A percentile compares a stretch with the other conserved stretches of the same genome.
Conservation (phyloP, 2,888 invertebrate species). For the Cheiracanthium punctorium region DNA sequence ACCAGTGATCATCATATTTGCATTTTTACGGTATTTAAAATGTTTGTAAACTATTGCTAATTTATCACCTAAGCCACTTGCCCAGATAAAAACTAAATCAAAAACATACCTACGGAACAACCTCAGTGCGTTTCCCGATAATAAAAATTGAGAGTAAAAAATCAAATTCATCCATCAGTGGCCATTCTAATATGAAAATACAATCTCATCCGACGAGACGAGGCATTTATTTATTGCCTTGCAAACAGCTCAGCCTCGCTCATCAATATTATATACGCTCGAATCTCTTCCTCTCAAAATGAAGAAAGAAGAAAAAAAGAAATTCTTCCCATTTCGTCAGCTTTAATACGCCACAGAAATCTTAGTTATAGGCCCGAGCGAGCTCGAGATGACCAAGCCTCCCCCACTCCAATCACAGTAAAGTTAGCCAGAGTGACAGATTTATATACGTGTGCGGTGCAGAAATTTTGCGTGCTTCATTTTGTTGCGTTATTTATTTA, state of each 20-base stretch:
- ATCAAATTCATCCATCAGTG: not conserved
- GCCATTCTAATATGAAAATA: not conserved
- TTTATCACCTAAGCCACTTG: no score
- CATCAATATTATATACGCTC: slow-evolving; percentile 60
- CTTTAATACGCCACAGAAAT: slow-evolving; percentile 54
- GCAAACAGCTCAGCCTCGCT: slow-evolving; percentile 27
- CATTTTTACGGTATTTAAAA: no score
- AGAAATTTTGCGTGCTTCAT: slow-evolving; percentile 47
- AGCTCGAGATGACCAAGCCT: slow-evolving; percentile 18
- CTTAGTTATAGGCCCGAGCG: slow-evolving; percentile 52
- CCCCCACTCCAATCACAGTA: slow-evolving; percentile 46
- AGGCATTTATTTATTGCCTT: slow-evolving; percentile 56
- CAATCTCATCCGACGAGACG: not conserved
- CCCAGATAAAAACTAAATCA: no score
- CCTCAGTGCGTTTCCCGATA: no score
- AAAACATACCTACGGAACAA: no score
- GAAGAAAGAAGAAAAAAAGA: slow-evolving; percentile 18
- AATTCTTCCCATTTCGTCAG: slow-evolving; percentile 25
- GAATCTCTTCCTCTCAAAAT: slow-evolving; percentile 28
- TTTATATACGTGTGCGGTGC: slow-evolving; percentile 59
- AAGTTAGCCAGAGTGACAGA: slow-evolving; percentile 64
- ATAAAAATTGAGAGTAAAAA: no score
- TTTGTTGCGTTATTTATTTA: slow-evolving; percentile 49
- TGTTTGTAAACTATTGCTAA: no score
- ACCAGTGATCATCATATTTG: no score